These are phyloP conservation scores for Alfaro cultratus DNA, from an alignment of 2,797 vertebrate species.

Conservation along the genomic window DNA sequence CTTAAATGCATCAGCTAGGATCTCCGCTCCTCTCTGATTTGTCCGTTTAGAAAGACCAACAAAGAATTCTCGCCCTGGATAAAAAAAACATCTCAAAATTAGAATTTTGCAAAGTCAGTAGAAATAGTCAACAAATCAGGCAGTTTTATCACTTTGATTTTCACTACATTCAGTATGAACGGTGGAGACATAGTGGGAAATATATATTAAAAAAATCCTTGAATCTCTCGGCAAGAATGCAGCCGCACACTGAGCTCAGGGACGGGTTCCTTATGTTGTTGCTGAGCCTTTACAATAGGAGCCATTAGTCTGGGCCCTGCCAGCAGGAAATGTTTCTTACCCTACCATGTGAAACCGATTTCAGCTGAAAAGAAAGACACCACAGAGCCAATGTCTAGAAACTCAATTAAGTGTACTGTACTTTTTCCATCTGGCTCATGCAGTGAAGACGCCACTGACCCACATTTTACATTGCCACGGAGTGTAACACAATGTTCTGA, in stretches of 20 bases:
- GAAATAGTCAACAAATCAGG: slow-evolving; percentile 6
- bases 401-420: slow-evolving; percentile 76
- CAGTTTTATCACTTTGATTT: neutral
- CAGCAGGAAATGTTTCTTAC: slow-evolving; percentile 79
- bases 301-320: slow-evolving; percentile 59
- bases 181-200: slow-evolving; percentile 36
- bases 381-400: slow-evolving; percentile 73
- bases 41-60: slow-evolving; percentile 97
- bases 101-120: neutral
- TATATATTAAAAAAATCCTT: slow-evolving; percentile 17
- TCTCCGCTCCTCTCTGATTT: slow-evolving; percentile 97
- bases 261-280: slow-evolving; percentile 54
- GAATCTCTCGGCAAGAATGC: slow-evolving; percentile 47
- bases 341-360: slow-evolving; percentile 79
- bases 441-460: slow-evolving; percentile 60
- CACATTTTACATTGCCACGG: slow-evolving; percentile 61
- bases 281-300: slow-evolving; percentile 70
- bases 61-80: slow-evolving; percentile 94
- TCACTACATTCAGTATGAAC: neutral
- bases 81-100: neutral
- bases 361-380: slow-evolving; percentile 68
- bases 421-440: slow-evolving; percentile 51
- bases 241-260: slow-evolving; percentile 46
- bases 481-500: slow-evolving; percentile 63
- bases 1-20: slow-evolving; percentile 97